A percentile compares a stretch with the other conserved stretches of the same genome.
These are phyloP conservation scores for Cenopis cana DNA, from an alignment of 2,888 invertebrate genomes.

Conservation along the genomic window DNA sequence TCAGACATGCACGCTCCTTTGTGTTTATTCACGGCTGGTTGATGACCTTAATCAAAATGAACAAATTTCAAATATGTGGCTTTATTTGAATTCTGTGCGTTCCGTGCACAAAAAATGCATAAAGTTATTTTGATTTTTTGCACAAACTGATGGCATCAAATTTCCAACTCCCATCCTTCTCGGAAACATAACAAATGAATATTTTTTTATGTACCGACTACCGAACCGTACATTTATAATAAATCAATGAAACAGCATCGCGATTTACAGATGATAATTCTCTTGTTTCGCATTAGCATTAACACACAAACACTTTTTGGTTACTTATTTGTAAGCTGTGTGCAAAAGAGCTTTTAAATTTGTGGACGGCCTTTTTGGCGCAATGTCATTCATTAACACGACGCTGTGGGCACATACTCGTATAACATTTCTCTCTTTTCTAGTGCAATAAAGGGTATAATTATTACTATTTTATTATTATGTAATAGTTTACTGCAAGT, in stretches of 20 bases:
- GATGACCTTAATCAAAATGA: conserved; percentile 31
- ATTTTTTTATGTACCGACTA: neutral
- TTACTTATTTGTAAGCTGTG: neutral
- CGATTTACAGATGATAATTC: neutral
- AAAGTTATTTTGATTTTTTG: neutral
- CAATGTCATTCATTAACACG: neutral
- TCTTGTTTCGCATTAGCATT: neutral
- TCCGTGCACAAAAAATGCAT: neutral
- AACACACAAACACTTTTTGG: neutral
- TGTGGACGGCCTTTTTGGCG: neutral
- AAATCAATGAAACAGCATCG: neutral
- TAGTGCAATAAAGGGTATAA: too few species aligned
- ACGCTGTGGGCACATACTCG: too few species aligned
- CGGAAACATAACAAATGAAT: neutral
- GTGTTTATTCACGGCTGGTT: conserved; percentile 36
- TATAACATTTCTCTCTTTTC: too few species aligned
- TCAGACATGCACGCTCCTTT: conserved; percentile 24
- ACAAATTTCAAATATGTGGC: neutral
- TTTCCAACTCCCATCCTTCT: neutral
- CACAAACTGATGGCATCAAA: neutral
- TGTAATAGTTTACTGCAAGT: too few species aligned
- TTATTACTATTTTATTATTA: too few species aligned
- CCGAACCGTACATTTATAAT: neutral
- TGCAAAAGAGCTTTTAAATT: neutral
- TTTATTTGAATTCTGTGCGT: neutral